These are phyloP conservation scores for Drosophila kikkawai DNA, from an alignment of 1,140 invertebrate genomes.

Conservation along the genomic window DNA sequence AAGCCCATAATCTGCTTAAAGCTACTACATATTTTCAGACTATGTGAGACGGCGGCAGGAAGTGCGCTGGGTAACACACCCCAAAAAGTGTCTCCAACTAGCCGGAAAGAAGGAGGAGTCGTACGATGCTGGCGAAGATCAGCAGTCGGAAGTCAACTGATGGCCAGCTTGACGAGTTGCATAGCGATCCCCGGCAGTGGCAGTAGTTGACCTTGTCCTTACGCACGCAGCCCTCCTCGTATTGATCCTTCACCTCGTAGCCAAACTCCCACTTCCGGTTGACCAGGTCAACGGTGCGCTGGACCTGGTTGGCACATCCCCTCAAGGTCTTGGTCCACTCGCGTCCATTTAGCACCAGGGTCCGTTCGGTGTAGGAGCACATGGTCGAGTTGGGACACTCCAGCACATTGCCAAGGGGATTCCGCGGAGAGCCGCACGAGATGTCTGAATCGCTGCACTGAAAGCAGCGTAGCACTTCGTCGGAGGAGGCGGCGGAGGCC, in stretches of 20 bases:
- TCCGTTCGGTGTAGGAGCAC: slow-evolving; percentile 24
- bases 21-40: slow-evolving; percentile 38
- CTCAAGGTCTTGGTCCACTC: slow-evolving; percentile 18
- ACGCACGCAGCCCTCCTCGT: slow-evolving; percentile 33
- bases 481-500: background rate
- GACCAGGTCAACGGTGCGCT: background rate
- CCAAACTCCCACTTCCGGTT: background rate
- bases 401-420: slow-evolving; percentile 8
- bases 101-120: slow-evolving; percentile 16
- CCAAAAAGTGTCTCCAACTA: slow-evolving; percentile 43
- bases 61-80: slow-evolving; percentile 15
- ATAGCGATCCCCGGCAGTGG: slow-evolving; percentile 47
- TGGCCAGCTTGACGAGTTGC: slow-evolving; percentile 30
- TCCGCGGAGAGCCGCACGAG: slow-evolving; percentile 16
- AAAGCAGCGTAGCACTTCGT: slow-evolving; percentile 30
- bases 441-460: slow-evolving; percentile 12
- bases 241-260: slow-evolving; percentile 1
- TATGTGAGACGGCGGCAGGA: slow-evolving; percentile 20
- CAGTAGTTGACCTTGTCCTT: slow-evolving; percentile 14
- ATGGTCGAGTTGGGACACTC: slow-evolving; percentile 56
- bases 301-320: slow-evolving; percentile 45
- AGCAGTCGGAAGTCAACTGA: slow-evolving; percentile 10
- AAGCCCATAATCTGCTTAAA: slow-evolving; percentile 55
- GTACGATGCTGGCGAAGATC: slow-evolving; percentile 2
- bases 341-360: background rate